Evolutionary conservation across 2,888 invertebrate genomes (phyloP), one percentile per base, ranked within the genome.

Genomic region (Eurytoma californica): DNA sequence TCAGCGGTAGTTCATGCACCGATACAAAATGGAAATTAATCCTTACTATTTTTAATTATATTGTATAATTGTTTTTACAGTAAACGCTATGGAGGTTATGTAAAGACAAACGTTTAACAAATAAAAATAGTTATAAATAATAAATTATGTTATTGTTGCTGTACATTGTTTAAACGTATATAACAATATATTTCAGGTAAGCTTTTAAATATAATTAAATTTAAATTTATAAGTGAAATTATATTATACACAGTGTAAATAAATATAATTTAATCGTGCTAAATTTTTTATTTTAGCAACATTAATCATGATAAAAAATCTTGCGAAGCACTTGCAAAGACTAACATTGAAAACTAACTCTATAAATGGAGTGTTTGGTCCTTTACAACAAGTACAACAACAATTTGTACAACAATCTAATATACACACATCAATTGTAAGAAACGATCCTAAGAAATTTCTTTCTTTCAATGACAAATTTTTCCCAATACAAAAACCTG

Each of bases 401-500:
- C 77, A 72, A 60, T 63, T 13, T 61, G 14, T 55, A 24, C 47
- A 51, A 18, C 60, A 75, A 65, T 53, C 70, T 30, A 77, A 74
- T 67, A 77, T 87, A 68, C 85, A 86, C 67, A 83, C 82, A 18
- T 83, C 86, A 18, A 28, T 39, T 47, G 39, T 75, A 24, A 55
- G 69, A 67, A 20, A 49, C 1, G 14, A 77, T 0, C 58, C 66
- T 0, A 24, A 2, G 0, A 87, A 87, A 63, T 97, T 95, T 92
- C 83, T 94, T 77, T 84, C 88, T 18, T 91, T 94, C 83, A 98
- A 98, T 90, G 93, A 95, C 74, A 93, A 92, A 85, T 91, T 97
- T 9, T 97, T 93, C 91, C 95, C 97, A 24, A 96, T 97, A 39
- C 96, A 95, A 90, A 86, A 91, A 81, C 92, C 92, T 16, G 93